These are phyloP conservation scores for Anser brachyrhynchus DNA, from an alignment of 2,113 vertebrate genomes.

Conservation along the genomic window DNA sequence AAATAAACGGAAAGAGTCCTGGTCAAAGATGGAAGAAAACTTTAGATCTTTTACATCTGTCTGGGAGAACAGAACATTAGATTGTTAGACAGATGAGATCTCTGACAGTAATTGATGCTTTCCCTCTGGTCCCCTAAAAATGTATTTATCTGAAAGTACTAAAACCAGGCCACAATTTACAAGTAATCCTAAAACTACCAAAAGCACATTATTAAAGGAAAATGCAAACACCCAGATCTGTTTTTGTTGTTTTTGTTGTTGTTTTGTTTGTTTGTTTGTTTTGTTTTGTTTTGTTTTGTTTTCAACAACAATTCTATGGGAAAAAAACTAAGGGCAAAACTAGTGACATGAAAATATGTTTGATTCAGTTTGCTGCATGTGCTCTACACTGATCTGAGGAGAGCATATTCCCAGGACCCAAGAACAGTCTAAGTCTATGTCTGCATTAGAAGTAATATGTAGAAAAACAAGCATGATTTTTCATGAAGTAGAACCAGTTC, in stretches of 20 bases:
- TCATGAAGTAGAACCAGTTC: not conserved
- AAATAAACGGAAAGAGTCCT: not conserved
- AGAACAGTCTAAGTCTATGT: not conserved
- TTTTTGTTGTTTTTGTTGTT: not conserved
- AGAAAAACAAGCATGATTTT: not conserved
- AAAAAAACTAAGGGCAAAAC: not conserved
- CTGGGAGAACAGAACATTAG: not conserved
- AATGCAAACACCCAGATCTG: not conserved
- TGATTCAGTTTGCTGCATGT: not conserved
- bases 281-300: no score
- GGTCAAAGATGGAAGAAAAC: not conserved
- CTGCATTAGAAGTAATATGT: not conserved
- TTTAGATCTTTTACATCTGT: not conserved
- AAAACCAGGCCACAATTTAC: not conserved
- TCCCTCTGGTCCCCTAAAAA: not conserved
- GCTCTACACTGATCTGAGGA: not conserved
- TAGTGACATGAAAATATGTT: not conserved
- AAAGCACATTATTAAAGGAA: not conserved
- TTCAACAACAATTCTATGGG: not conserved
- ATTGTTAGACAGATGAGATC: not conserved
- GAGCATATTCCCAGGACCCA: not conserved
- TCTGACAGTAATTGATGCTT: not conserved
- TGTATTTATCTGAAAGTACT: not conserved
- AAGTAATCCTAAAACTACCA: not conserved
- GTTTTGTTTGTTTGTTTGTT: no score